Evolutionary conservation across 2,888 invertebrate species (phyloP).

Genomic region (Punctoribates punctum): DNA sequence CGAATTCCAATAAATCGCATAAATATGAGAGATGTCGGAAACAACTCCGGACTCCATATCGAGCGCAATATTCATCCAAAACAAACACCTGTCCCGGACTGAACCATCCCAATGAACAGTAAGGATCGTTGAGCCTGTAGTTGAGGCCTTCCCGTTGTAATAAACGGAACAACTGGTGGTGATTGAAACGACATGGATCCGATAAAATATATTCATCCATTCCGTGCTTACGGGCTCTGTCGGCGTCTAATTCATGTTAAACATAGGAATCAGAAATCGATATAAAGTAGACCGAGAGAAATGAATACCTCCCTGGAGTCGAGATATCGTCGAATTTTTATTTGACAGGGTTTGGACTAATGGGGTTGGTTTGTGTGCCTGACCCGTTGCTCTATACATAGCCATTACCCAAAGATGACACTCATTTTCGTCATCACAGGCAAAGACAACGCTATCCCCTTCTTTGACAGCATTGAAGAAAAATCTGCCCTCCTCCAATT

Average conservation of each 20-base stretch:
- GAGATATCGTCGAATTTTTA: conserved; percentile 77
- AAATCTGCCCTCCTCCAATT: conserved; percentile 60
- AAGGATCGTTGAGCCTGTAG: conserved; percentile 94
- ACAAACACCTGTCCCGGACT: conserved; percentile 99
- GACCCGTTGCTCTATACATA: conserved; percentile 97
- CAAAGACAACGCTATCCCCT: conserved; percentile 93
- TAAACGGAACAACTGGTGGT: conserved; percentile 83
- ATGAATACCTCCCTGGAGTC: conserved; percentile 76
- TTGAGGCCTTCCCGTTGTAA: conserved; percentile 90
- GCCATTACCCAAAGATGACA: conserved; percentile 99
- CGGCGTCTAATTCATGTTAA: conserved; percentile 54
- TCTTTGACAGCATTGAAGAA: conserved; percentile 99
- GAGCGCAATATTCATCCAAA: conserved; percentile 94
- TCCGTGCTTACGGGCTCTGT: conserved; percentile 94
- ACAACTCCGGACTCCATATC: conserved; percentile 95
- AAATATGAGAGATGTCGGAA: conserved; percentile 94
- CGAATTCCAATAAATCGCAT: conserved; percentile 81
- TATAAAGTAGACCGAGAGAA: not conserved
- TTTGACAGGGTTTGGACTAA: conserved; percentile 67
- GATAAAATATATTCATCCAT: conserved; percentile 99
- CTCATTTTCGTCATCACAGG: conserved; percentile 95
- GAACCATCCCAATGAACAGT: conserved; percentile 99
- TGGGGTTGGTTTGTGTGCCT: conserved; percentile 97
- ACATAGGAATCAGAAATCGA: not conserved
- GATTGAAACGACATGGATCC: conserved; percentile 96